Conservation (phyloP, 2,113 vertebrate species). For the Glaucomys volans region DNA sequence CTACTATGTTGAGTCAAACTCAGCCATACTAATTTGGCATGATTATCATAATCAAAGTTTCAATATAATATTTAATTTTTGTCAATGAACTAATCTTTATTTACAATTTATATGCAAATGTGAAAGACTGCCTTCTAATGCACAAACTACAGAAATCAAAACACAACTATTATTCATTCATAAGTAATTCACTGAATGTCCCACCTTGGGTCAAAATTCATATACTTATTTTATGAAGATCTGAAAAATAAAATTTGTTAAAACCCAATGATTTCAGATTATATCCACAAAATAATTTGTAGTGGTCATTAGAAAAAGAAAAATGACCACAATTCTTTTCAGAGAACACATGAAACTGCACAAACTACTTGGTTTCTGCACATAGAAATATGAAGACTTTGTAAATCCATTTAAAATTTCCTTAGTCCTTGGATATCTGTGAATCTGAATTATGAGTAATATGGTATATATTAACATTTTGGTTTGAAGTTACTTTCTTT, state of each 20-base stretch:
- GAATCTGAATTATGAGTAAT: not conserved
- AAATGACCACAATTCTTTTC: not conserved
- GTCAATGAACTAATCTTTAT: not conserved
- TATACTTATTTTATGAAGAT: not conserved
- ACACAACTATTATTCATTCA: not conserved
- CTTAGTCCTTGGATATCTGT: not conserved
- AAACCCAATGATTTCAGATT: not conserved
- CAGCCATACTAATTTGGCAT: not conserved
- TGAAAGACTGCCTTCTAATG: not conserved
- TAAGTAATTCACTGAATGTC: not conserved
- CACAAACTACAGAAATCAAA: not conserved
- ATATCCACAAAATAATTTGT: not conserved
- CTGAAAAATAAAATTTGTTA: not conserved
- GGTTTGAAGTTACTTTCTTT: slow-evolving; percentile 51
- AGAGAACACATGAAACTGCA: not conserved
- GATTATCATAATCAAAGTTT: not conserved
- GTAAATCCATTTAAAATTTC: not conserved
- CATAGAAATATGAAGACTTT: not conserved
- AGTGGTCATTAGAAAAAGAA: not conserved
- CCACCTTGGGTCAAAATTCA: not conserved
- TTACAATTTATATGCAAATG: not conserved
- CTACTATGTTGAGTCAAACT: not conserved
- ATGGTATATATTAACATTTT: slow-evolving; percentile 7
- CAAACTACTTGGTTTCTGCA: not conserved
- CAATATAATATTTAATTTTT: not conserved